Percentiles rank a stretch among this genome's conserved stretches.
phyloP scores from a whole-genome alignment of 2,113 vertebrate genomes.

The Burhinus oedicnemus region DNA sequence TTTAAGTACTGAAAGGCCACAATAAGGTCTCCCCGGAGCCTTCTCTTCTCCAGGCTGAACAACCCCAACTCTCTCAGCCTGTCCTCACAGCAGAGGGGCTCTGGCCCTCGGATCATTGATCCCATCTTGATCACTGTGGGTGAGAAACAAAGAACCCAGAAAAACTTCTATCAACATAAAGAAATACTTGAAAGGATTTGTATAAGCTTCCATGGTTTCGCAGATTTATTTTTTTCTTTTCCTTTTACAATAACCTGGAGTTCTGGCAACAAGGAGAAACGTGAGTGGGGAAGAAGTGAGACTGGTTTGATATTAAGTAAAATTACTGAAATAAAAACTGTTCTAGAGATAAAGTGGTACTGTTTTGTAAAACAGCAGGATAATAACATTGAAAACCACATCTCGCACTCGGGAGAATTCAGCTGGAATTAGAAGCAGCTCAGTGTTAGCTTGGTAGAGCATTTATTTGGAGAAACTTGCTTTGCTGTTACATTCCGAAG shows the following conservation, averaged over 20 bases:
- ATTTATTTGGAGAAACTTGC: slow-evolving; percentile 57
- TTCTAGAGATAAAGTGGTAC: background rate
- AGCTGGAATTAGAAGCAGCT: slow-evolving; percentile 61
- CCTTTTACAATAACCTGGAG: background rate
- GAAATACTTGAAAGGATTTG: background rate
- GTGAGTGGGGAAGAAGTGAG: background rate
- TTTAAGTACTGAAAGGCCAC: too few relatives aligned
- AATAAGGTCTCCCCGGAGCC: too few relatives aligned
- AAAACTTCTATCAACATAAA: background rate
- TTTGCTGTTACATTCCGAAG: slow-evolving; percentile 64
- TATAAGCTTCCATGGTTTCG: background rate
- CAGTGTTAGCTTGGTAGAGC: slow-evolving; percentile 37
- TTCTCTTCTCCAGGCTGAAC: too few relatives aligned
- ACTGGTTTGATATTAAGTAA: background rate
- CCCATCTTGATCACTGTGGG: background rate
- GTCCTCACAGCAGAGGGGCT: too few relatives aligned
- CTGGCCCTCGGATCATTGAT: too few relatives aligned
- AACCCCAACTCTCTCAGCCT: too few relatives aligned
- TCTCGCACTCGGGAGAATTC: slow-evolving; percentile 21
- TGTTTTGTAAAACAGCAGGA: slow-evolving; percentile 47
- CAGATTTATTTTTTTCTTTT: background rate
- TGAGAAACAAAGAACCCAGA: background rate
- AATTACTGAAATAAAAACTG: slow-evolving; percentile 19
- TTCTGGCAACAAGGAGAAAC: background rate
- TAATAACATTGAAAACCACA: slow-evolving; percentile 49